A percentile compares a stretch with the other conserved stretches of the same genome.
Conservation (phyloP, 1,140 invertebrate genomes). For the Aphis craccivora region DNA sequence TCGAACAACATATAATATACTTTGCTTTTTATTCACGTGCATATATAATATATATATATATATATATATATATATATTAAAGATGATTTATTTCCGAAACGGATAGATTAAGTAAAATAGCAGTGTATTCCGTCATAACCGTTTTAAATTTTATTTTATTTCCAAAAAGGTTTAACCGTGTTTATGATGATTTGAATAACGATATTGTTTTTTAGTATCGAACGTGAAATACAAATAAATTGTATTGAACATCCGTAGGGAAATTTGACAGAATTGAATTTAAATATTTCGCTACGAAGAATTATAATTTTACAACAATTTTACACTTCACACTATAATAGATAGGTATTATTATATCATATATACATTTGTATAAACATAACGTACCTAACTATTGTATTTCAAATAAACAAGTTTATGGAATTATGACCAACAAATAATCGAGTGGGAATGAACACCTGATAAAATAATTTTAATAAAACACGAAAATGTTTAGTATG, state of each 20-base stretch:
- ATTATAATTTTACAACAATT: slow-evolving; percentile 7
- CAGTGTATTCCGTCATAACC: neutral
- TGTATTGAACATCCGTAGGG: neutral
- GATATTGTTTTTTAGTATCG: neutral
- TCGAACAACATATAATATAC: neutral
- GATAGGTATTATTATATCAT: neutral
- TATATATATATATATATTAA: no score
- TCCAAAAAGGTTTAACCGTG: neutral
- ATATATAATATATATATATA: no score
- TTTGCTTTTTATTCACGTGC: neutral
- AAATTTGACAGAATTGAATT: neutral
- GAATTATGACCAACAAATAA: neutral
- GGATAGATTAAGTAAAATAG: neutral
- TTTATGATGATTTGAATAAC: neutral
- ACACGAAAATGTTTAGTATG: neutral
- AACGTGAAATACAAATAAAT: neutral
- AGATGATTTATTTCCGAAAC: neutral
- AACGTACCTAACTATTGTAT: neutral
- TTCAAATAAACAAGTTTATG: neutral
- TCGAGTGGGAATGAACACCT: neutral
- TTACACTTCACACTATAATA: neutral
- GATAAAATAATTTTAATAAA: neutral
- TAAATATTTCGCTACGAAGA: neutral
- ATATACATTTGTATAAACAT: neutral
- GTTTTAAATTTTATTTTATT: neutral